Evolutionary conservation across 2,888 invertebrate genomes (phyloP), one percentile per base, ranked within the genome.

Genomic region (Caradrina kadenii): DNA sequence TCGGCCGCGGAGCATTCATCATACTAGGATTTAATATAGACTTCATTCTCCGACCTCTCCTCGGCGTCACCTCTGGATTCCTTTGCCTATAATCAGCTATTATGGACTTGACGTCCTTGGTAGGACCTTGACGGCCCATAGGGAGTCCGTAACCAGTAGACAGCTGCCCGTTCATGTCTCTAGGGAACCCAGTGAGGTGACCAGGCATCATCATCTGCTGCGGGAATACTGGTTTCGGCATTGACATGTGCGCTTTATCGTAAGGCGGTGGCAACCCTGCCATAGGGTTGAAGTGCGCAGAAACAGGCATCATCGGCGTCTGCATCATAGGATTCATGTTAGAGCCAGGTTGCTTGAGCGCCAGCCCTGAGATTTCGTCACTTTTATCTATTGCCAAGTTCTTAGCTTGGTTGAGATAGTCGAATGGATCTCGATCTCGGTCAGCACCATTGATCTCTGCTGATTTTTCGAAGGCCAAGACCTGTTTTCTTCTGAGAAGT

Each of bases 71-170:
- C 80, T 98, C 98, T 0, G 98, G 97, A 91, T 98, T 97, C 79
- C 97, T 96, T 78, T 97, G 97, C 79, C 98, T 96, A 87, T 98
- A 98, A 88, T 98, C 98, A 0, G 98, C 98, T 86, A 98, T 98
- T 67, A 98, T 97, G 6, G 98, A 97, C 88, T 98, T 97, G 0
- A 98, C 98, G 89, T 98, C 98, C 71, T 98, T 97, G n/a, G 97
- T 97, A 0, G 97, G 97, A 0, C 98, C 97, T 87, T 98, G 98
- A 0, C 97, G 95, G 0, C 97, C 97, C 93, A 96, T 96, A 0
- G 93, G 96, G 85, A 95, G 90, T 3, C 94, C 94, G 53, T 87
- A 96, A 71, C 96, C 97, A 0, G 88, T 78, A 0, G 96, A 96
- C 67, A 97, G 91, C 68, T 97, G 96, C 17, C 97, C 96, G 79